Evolutionary conservation across 2,797 vertebrate genomes (phyloP).

Genomic region (Poliocrania exsul): DNA sequence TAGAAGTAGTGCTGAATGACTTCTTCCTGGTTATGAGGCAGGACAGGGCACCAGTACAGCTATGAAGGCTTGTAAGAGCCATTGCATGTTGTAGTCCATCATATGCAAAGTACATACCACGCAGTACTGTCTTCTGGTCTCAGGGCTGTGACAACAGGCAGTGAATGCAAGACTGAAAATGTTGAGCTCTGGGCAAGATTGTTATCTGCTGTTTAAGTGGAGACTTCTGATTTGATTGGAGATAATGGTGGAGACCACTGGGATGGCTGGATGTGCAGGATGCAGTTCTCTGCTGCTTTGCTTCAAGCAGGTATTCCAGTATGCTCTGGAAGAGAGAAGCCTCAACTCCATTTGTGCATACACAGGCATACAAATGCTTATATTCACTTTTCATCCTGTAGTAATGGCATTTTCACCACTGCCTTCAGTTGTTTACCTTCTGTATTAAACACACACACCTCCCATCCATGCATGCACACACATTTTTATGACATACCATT

Average conservation of each 20-base stretch:
- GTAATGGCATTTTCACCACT: neutral
- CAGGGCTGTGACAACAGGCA: neutral
- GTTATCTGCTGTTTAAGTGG: neutral
- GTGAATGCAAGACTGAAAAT: neutral
- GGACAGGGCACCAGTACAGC: neutral
- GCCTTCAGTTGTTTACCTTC: neutral
- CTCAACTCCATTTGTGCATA: neutral
- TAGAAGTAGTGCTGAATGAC: neutral
- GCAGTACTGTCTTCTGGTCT: neutral
- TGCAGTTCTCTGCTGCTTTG: neutral
- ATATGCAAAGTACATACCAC: accelerated
- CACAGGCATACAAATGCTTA: neutral
- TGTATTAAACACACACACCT: neutral
- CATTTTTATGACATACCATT: neutral
- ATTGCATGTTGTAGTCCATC: accelerated
- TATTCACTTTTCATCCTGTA: neutral
- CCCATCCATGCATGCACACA: accelerated
- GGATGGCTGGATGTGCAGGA: no score
- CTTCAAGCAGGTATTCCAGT: neutral
- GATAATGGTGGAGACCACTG: neutral
- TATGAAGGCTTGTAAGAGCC: neutral
- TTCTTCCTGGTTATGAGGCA: neutral
- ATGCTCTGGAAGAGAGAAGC: neutral
- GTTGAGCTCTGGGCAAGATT: neutral
- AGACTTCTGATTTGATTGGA: neutral